Evolutionary conservation across 2,888 invertebrate species (phyloP).

Genomic region (Trissolcus japonicus): DNA sequence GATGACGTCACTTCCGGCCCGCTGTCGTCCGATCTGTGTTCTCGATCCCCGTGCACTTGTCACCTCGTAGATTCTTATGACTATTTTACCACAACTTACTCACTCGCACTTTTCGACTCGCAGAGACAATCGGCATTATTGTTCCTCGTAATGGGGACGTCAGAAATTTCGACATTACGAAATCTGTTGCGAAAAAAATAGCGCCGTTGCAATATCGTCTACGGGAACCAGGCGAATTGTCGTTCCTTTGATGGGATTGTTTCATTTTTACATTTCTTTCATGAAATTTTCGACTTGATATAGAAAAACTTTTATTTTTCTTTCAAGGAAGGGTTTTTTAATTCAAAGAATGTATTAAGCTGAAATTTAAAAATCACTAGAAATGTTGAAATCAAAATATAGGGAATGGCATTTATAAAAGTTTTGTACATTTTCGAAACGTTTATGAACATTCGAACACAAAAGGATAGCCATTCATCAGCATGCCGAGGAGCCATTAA

Average conservation of each 20-base stretch:
- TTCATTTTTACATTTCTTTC: too few species aligned
- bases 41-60: constrained; percentile 47
- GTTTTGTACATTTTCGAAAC: constrained; percentile 9
- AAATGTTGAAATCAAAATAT: too few species aligned
- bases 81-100: constrained; percentile 23
- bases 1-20: constrained; percentile 69
- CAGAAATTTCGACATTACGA: constrained; percentile 22
- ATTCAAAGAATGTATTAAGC: too few species aligned
- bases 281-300: too few species aligned
- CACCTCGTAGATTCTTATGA: constrained; percentile 53
- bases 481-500: constrained; percentile 23
- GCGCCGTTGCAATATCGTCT: not conserved
- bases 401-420: not conserved
- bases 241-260: too few species aligned
- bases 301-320: too few species aligned
- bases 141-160: constrained; percentile 30
- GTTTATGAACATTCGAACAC: constrained; percentile 1
- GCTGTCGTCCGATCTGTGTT: constrained; percentile 55
- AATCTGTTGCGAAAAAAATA: constrained; percentile 23
- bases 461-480: constrained; percentile 25
- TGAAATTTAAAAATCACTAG: too few species aligned
- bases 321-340: too few species aligned
- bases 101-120: constrained; percentile 38
- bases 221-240: constrained; percentile 1
- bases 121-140: constrained; percentile 40